Evolutionary conservation across 2,888 invertebrate species (phyloP).

Genomic region (Dioctria rufipes): DNA sequence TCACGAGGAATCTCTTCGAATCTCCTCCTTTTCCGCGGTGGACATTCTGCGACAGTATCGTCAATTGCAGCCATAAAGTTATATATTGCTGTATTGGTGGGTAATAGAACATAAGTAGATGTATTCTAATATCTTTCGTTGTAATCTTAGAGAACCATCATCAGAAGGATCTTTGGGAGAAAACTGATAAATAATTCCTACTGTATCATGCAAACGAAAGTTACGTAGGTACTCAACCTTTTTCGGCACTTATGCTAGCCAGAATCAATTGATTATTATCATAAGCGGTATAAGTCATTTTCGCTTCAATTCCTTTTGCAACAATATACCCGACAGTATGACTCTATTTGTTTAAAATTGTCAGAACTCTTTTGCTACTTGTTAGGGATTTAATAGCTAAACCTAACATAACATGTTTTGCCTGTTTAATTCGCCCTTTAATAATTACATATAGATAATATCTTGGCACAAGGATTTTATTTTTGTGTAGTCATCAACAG

Average conservation of each 20-base stretch:
- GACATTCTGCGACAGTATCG: too few species aligned
- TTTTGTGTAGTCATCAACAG: constrained; percentile 40
- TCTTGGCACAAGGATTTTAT: constrained; percentile 48
- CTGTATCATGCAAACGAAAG: constrained; percentile 65
- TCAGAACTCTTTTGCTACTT: constrained; percentile 24
- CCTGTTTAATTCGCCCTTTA: constrained; percentile 9
- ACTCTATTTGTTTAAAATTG: constrained; percentile 45
- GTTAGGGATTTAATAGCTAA: constrained; percentile 52
- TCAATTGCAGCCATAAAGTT: too few species aligned
- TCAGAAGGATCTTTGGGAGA: too few species aligned
- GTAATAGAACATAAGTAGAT: too few species aligned
- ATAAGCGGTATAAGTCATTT: constrained; percentile 51
- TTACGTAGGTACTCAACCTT: constrained; percentile 54
- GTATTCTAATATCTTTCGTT: too few species aligned
- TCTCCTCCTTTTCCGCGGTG: too few species aligned
- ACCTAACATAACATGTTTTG: constrained; percentile 35
- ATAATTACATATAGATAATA: constrained; percentile 49
- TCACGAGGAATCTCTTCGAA: too few species aligned
- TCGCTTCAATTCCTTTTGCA: constrained; percentile 53
- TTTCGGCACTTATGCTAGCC: not conserved
- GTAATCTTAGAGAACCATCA: too few species aligned
- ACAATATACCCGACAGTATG: constrained; percentile 5
- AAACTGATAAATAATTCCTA: constrained; percentile 64
- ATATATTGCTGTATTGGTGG: too few species aligned
- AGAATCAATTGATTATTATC: constrained; percentile 50